These are phyloP conservation scores for Polymixis lichenea DNA, from an alignment of 2,888 invertebrate species.

Conservation along the genomic window DNA sequence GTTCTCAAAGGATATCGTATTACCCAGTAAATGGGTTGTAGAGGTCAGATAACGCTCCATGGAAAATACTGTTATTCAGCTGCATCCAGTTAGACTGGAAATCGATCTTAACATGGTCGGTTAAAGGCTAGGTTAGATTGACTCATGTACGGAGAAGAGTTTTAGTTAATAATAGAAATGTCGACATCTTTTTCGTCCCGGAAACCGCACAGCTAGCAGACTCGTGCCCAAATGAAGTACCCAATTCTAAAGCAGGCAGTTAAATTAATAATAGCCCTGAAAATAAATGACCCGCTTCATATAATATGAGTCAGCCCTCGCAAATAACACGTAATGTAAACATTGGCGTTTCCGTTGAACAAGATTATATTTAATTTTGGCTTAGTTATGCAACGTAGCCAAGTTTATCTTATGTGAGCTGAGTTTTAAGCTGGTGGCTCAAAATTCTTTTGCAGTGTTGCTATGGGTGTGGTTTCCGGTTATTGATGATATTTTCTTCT, in stretches of 20 bases:
- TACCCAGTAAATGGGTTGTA: background rate
- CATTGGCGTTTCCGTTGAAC: conserved; percentile 48
- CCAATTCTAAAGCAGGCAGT: conserved; percentile 9
- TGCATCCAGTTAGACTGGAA: too few species aligned
- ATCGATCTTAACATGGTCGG: too few species aligned
- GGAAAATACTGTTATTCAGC: background rate
- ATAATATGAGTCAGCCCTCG: conserved; percentile 45
- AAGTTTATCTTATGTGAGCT: background rate
- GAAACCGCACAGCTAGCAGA: background rate
- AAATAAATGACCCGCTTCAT: conserved; percentile 48
- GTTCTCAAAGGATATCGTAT: background rate
- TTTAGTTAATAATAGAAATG: background rate
- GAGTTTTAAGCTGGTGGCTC: conserved; percentile 28
- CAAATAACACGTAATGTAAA: conserved; percentile 54
- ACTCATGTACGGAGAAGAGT: background rate
- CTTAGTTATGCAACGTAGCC: conserved; percentile 32
- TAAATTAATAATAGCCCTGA: conserved; percentile 40
- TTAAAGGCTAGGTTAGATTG: too few species aligned
- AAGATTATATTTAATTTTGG: conserved; percentile 35
- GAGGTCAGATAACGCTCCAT: background rate
- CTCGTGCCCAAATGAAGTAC: conserved; percentile 18
- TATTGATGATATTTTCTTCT: background rate
- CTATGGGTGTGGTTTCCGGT: conserved; percentile 8
- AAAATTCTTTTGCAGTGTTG: conserved; percentile 5
- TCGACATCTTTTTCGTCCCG: conserved; percentile 4